phyloP scores from a whole-genome alignment of 2,888 invertebrate genomes.

The Ecliptopera silaceata region DNA sequence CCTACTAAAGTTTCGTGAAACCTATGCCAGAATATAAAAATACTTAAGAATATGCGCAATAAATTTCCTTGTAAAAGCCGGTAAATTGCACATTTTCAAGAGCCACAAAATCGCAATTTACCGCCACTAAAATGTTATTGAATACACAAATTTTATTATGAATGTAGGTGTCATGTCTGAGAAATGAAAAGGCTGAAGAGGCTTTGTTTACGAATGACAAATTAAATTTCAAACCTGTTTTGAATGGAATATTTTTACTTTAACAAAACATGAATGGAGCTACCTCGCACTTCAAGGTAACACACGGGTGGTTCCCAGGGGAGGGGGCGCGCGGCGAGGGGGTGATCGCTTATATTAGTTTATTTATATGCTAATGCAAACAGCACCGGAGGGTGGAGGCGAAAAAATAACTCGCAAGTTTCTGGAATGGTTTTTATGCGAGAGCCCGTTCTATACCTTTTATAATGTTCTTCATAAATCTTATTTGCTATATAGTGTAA shows the following conservation, averaged over 20 bases:
- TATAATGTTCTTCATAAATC: neutral
- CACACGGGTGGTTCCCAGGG: constrained; percentile 38
- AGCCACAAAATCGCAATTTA: no score
- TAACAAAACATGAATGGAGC: constrained; percentile 9
- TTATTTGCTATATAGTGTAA: neutral
- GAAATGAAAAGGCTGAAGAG: neutral
- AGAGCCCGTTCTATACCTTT: neutral
- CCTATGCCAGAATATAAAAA: no score
- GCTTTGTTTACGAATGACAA: neutral
- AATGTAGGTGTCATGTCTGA: neutral
- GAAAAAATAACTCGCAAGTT: constrained; percentile 18
- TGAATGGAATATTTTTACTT: constrained; percentile 11
- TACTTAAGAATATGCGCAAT: neutral
- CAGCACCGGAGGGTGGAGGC: constrained; percentile 9
- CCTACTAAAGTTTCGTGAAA: no score
- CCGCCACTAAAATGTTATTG: no score
- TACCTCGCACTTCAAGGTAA: neutral
- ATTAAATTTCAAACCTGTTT: constrained; percentile 1
- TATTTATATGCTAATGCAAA: constrained; percentile 38
- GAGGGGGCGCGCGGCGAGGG: constrained; percentile 32
- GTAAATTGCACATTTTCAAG: no score
- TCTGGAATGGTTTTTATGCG: neutral
- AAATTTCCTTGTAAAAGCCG: no score
- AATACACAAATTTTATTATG: no score
- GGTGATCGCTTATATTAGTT: constrained; percentile 30